Evolutionary conservation across 2,797 vertebrate species (phyloP).

Genomic region (Typhlichthys subterraneus): DNA sequence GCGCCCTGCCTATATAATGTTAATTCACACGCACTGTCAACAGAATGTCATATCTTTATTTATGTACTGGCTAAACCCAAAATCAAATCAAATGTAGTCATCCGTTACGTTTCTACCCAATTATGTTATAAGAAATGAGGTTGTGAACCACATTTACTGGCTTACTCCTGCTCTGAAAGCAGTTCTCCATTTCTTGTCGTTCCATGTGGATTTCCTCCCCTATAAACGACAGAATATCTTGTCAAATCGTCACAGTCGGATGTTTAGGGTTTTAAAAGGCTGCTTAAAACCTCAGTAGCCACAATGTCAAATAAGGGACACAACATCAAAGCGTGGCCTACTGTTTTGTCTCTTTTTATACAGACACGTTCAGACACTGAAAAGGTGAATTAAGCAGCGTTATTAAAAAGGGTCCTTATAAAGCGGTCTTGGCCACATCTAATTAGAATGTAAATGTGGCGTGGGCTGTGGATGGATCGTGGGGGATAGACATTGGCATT

Average conservation of each 20-base stretch:
- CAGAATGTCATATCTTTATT: conserved; percentile 4
- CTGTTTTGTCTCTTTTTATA: conserved; percentile 28
- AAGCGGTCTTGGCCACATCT: conserved; percentile 68
- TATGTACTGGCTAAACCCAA: conserved; percentile 17
- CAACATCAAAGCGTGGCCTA: conserved; percentile 63
- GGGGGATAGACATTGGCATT: conserved; percentile 78
- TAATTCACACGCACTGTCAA: not conserved
- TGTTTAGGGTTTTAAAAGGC: conserved; percentile 65
- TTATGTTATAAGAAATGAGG: conserved; percentile 35
- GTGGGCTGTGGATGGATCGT: conserved; percentile 69
- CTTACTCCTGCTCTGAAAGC: conserved; percentile 43
- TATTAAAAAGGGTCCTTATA: conserved; percentile 72
- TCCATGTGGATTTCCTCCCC: conserved; percentile 62
- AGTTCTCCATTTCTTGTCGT: conserved; percentile 52
- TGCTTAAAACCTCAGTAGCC: conserved; percentile 67
- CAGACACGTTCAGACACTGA: conserved; percentile 63
- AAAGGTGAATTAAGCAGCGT: conserved; percentile 71
- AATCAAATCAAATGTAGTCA: conserved; percentile 19
- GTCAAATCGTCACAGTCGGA: conserved; percentile 54
- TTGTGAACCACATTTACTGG: conserved; percentile 18
- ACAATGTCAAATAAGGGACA: conserved; percentile 74
- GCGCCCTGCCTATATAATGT: no score
- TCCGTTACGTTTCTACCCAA: conserved; percentile 45
- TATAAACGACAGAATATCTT: conserved; percentile 56
- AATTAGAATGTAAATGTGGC: conserved; percentile 79